These are phyloP conservation scores for Ormyrus rosae DNA, from an alignment of 2,888 invertebrate genomes.

Conservation along the genomic window DNA sequence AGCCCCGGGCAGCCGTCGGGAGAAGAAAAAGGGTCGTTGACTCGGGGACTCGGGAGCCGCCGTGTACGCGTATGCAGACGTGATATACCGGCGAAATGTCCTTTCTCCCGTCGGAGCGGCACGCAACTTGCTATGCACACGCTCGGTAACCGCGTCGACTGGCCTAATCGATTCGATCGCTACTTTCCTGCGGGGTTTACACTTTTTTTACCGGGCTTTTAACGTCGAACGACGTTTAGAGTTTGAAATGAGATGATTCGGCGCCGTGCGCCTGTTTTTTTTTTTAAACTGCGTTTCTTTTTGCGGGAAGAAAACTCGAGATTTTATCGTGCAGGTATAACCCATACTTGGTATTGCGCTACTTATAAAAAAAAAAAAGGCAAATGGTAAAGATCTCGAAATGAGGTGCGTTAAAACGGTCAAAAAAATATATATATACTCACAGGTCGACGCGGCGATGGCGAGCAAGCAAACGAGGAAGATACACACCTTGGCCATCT, in stretches of 20 bases:
- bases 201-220: background rate
- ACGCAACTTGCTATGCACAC: background rate
- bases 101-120: conserved; percentile 58
- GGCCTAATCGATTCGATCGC: no score
- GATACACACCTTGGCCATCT: conserved; percentile 40
- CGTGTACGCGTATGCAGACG: conserved; percentile 10
- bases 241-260: no score
- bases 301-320: no score
- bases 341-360: no score
- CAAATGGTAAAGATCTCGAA: background rate
- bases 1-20: conserved; percentile 3
- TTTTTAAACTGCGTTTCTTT: no score
- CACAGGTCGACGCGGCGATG: conserved; percentile 49
- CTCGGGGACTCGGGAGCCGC: conserved; percentile 49
- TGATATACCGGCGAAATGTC: conserved; percentile 57
- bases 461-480: conserved; percentile 41
- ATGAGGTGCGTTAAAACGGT: no score
- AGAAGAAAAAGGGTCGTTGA: conserved; percentile 61
- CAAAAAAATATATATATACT: conserved; percentile 36
- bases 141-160: background rate
- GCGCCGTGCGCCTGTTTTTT: no score
- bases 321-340: no score
- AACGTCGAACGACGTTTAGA: no score
- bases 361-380: no score
- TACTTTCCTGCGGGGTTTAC: no score